Evolutionary conservation across 2,113 vertebrate species (phyloP).

Genomic region (Chascanopsetta lugubris): DNA sequence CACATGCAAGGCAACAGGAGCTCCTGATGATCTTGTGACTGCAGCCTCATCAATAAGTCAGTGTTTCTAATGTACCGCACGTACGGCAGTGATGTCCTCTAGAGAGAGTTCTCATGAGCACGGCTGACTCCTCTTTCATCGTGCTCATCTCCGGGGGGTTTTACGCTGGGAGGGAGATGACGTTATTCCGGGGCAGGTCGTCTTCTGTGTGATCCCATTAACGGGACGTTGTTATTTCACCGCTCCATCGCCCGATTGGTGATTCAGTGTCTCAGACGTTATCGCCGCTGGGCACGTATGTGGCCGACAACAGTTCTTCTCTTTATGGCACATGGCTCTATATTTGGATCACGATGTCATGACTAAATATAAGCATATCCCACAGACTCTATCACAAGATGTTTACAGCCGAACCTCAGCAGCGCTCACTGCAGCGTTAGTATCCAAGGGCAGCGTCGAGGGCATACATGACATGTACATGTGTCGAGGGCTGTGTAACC

Average conservation of each 20-base stretch:
- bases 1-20: constrained; percentile 17
- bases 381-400: background rate
- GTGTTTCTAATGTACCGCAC: constrained; percentile 58
- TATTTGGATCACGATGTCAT: background rate
- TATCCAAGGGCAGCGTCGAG: background rate
- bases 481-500: background rate
- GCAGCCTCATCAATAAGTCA: constrained; percentile 67
- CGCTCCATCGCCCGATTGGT: background rate
- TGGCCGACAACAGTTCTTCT: background rate
- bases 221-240: background rate
- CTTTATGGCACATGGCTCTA: background rate
- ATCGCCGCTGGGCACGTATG: background rate
- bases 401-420: background rate
- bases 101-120: constrained; percentile 2
- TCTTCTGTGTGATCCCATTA: constrained; percentile 1
- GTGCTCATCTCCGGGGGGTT: constrained; percentile 23
- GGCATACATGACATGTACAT: background rate
- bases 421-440: background rate
- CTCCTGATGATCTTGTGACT: constrained; percentile 65
- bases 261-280: background rate
- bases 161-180: constrained; percentile 12
- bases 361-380: background rate
- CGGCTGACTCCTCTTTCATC: constrained; percentile 42
- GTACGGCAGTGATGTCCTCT: constrained; percentile 30
- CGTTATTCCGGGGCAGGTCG: constrained; percentile 8